A percentile compares a stretch with the other conserved stretches of the same genome.
Evolutionary conservation across 2,888 invertebrate genomes (phyloP).

Genomic region (Tetrapedia diversipes): DNA sequence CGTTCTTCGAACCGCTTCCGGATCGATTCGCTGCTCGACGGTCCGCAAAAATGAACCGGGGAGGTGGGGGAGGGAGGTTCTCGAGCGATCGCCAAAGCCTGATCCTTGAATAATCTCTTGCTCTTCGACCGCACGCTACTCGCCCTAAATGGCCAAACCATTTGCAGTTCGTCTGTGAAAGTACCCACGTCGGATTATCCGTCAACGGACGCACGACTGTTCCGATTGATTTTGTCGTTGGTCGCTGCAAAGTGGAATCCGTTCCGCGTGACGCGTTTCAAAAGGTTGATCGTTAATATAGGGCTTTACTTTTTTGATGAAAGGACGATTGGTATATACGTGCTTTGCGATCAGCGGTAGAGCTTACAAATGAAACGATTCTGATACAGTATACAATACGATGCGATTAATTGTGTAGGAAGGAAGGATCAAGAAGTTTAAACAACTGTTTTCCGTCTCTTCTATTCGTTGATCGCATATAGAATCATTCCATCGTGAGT

Average conservation of each 20-base stretch:
- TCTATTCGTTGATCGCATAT: no score
- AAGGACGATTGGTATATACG: no score
- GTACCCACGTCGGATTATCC: conserved; percentile 71
- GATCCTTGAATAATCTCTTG: conserved; percentile 53
- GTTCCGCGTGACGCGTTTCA: no score
- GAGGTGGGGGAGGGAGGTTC: no score
- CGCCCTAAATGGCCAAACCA: conserved; percentile 63
- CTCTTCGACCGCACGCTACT: conserved; percentile 67
- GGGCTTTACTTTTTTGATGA: no score
- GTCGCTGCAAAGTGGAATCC: conserved; percentile 32
- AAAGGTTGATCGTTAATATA: no score
- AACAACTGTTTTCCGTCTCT: no score
- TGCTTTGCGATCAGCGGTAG: background rate
- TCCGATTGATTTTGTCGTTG: conserved; percentile 45
- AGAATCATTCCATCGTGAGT: no score
- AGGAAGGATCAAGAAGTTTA: no score
- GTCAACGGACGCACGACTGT: conserved; percentile 56
- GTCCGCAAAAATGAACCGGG: background rate
- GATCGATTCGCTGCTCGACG: conserved; percentile 16
- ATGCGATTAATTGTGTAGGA: no score
- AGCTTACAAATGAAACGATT: background rate
- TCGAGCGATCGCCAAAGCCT: conserved; percentile 43
- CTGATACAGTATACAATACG: no score
- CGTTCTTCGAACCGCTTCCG: conserved; percentile 5
- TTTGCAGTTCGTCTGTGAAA: conserved; percentile 60